Evolutionary conservation across 2,888 invertebrate species (phyloP).

Genomic region (Trichacis sp.): DNA sequence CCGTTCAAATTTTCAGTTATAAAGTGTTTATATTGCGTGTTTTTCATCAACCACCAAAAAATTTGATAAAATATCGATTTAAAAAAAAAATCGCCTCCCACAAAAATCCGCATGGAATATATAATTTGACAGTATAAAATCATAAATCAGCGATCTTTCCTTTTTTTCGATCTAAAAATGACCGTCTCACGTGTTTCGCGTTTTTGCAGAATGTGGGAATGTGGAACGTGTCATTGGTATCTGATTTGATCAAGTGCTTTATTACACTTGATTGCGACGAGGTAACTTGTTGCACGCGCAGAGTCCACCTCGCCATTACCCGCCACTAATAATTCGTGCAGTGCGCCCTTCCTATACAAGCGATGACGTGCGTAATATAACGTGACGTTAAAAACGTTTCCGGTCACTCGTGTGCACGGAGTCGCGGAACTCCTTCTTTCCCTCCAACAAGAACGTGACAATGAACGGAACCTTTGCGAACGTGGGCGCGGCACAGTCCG

Average conservation of each 20-base stretch:
- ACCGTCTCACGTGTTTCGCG: no score
- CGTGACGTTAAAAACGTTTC: conserved; percentile 54
- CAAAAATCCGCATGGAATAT: no score
- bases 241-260: neutral
- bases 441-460: conserved; percentile 19
- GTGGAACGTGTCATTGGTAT: neutral
- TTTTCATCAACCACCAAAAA: no score
- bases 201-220: no score
- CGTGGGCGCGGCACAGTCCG: conserved; percentile 35
- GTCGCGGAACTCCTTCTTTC: conserved; percentile 37
- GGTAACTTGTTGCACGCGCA: conserved; percentile 54
- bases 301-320: conserved; percentile 43
- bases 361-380: conserved; percentile 48
- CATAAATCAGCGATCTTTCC: no score
- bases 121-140: no score
- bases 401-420: conserved; percentile 50
- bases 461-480: conserved; percentile 41
- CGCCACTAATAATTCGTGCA: conserved; percentile 51
- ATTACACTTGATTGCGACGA: conserved; percentile 43
- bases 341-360: conserved; percentile 37
- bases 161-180: no score
- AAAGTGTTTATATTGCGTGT: no score
- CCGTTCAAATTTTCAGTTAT: no score
- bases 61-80: no score
- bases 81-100: no score